Percentiles rank a stretch among this genome's conserved stretches.
Conservation (phyloP, 30 jellyfish, hydroid and myxozoan species). For the Hydractinia echinata region DNA sequence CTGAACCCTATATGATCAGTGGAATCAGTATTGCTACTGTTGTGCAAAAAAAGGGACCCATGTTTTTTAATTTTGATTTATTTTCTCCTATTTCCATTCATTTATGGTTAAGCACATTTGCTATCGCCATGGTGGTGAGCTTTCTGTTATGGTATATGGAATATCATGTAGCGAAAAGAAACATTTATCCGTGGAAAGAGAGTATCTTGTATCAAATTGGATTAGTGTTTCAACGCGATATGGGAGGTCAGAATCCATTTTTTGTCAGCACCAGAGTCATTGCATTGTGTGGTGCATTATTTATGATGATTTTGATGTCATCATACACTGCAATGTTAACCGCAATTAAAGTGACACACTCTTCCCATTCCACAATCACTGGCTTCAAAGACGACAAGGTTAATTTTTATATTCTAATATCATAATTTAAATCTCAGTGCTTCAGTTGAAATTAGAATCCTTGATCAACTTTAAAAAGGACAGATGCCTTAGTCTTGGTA, state of each 20-base stretch:
- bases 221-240: slow-evolving; percentile 58
- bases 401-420: neutral
- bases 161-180: slow-evolving; percentile 7
- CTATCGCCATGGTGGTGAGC: slow-evolving; percentile 14
- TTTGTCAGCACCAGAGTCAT: slow-evolving; percentile 52
- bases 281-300: slow-evolving; percentile 59
- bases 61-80: slow-evolving; percentile 42
- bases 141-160: slow-evolving; percentile 23
- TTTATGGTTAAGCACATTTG: slow-evolving; percentile 23
- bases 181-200: slow-evolving; percentile 33
- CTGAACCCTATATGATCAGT: slow-evolving; percentile 38
- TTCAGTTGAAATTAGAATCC: neutral
- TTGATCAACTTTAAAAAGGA: too few relatives aligned
- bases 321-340: slow-evolving; percentile 76
- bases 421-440: neutral
- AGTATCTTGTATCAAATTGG: slow-evolving; percentile 59
- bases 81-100: slow-evolving; percentile 22
- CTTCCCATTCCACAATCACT: slow-evolving; percentile 4
- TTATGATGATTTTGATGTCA: slow-evolving; percentile 65
- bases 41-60: slow-evolving; percentile 7
- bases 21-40: slow-evolving; percentile 26
- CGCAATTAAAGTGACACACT: slow-evolving; percentile 47
- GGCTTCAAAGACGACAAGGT: slow-evolving; percentile 67
- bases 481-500: too few relatives aligned
- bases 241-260: slow-evolving; percentile 68